These are phyloP conservation scores for Staurois parvus DNA, from an alignment of 2,797 vertebrate genomes.

Conservation along the genomic window DNA sequence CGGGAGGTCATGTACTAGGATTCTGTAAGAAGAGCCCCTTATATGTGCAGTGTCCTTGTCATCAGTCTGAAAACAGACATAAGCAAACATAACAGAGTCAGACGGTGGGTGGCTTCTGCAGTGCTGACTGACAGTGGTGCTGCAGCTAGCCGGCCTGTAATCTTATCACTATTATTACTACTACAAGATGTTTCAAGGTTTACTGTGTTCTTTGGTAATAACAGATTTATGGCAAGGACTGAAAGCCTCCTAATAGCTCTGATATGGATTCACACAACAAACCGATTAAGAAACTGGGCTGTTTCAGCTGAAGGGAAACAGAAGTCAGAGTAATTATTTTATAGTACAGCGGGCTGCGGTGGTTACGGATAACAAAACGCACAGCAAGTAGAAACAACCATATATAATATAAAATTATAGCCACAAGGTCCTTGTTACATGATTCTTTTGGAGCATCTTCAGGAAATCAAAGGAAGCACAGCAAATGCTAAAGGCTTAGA, in stretches of 20 bases:
- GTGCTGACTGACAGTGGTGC: constrained; percentile 65
- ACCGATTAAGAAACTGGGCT: background rate
- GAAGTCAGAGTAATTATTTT: background rate
- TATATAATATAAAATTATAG: no score
- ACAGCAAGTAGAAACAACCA: no score
- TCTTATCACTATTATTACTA: constrained; percentile 49
- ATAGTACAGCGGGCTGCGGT: background rate
- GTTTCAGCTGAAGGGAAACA: background rate
- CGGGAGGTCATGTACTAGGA: background rate
- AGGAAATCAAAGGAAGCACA: no score
- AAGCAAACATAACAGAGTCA: constrained; percentile 66
- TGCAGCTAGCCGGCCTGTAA: constrained; percentile 10
- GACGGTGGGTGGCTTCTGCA: constrained; percentile 72
- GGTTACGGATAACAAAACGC: background rate
- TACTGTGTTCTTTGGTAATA: constrained; percentile 38
- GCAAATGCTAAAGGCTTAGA: no score
- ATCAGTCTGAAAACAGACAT: constrained; percentile 67
- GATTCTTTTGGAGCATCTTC: no score
- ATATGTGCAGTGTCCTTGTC: constrained; percentile 68
- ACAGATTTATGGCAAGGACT: constrained; percentile 20
- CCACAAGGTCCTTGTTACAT: no score
- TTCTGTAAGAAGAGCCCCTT: background rate
- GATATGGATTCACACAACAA: constrained; percentile 2
- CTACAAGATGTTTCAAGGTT: constrained; percentile 40
- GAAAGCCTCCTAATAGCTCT: background rate